These are phyloP conservation scores for Haemorhous mexicanus DNA, from an alignment of 2,113 vertebrate genomes.

Conservation along the genomic window DNA sequence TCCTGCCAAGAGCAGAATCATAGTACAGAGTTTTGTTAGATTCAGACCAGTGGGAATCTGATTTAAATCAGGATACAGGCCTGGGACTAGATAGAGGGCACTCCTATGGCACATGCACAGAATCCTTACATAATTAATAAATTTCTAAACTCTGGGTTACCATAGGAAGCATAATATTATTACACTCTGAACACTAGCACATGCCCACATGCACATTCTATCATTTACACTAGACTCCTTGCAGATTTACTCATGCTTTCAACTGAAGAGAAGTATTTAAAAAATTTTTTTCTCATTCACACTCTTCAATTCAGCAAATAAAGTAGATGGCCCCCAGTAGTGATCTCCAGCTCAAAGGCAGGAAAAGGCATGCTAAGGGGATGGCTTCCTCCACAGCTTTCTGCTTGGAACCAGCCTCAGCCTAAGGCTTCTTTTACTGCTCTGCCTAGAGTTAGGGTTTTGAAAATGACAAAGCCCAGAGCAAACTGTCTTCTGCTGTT, in stretches of 20 bases:
- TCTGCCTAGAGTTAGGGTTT: not conserved
- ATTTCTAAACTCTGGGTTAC: not conserved
- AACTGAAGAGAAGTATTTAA: not conserved
- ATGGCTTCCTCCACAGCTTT: not conserved
- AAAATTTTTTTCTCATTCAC: not conserved
- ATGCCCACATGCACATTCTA: not conserved
- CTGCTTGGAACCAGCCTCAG: not conserved
- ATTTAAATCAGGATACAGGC: not conserved
- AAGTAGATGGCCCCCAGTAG: not conserved
- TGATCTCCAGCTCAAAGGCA: not conserved
- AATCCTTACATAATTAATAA: not conserved
- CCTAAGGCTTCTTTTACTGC: not conserved
- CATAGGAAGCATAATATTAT: not conserved
- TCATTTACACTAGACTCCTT: not conserved
- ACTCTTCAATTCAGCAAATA: not conserved
- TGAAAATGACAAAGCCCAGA: not conserved
- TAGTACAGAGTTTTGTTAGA: not conserved
- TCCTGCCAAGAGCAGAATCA: not conserved
- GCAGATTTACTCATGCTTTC: not conserved
- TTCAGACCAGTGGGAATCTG: not conserved
- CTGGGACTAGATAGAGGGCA: not conserved
- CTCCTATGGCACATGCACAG: not conserved
- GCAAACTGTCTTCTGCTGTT: not conserved
- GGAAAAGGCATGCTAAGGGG: not conserved
- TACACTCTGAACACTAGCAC: not conserved